These are phyloP conservation scores for Solea solea DNA, from an alignment of 2,113 vertebrate genomes.

Conservation along the genomic window DNA sequence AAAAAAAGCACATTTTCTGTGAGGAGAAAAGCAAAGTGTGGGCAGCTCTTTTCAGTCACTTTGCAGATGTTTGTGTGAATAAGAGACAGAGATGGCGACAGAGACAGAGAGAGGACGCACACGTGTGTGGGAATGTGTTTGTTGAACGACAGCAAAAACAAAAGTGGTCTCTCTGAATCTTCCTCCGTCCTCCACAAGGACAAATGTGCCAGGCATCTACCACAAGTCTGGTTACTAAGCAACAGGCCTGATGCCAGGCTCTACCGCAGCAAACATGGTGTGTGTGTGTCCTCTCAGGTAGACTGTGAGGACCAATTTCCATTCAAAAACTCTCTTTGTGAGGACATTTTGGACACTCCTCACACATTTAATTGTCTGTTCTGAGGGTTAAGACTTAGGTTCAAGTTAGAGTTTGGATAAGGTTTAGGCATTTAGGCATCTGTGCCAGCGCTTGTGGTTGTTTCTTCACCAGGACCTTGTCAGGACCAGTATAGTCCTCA, in stretches of 20 bases:
- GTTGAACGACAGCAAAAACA: slow-evolving; percentile 36
- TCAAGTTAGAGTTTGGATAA: too few relatives aligned
- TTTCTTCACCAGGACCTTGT: too few relatives aligned
- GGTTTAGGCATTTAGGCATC: too few relatives aligned
- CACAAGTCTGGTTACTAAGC: slow-evolving; percentile 66
- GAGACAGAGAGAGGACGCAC: background rate
- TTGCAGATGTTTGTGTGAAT: background rate
- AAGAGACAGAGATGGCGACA: slow-evolving; percentile 1
- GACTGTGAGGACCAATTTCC: slow-evolving; percentile 5
- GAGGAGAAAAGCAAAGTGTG: too few relatives aligned
- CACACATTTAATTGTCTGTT: too few relatives aligned
- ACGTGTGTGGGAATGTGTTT: slow-evolving; percentile 10
- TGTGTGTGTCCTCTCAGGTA: slow-evolving; percentile 12
- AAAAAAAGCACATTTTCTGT: too few relatives aligned
- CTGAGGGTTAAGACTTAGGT: too few relatives aligned
- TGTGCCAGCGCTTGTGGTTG: too few relatives aligned
- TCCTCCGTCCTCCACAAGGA: slow-evolving; percentile 53
- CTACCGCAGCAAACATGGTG: slow-evolving; percentile 42
- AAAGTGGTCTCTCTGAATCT: slow-evolving; percentile 43
- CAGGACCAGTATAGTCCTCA: too few relatives aligned
- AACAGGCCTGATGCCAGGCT: slow-evolving; percentile 72
- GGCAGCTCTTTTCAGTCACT: background rate
- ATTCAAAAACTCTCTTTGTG: too few relatives aligned
- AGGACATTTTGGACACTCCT: too few relatives aligned
- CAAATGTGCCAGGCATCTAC: slow-evolving; percentile 60